Evolutionary conservation across 2,113 vertebrate genomes (phyloP).

Genomic region (Limanda limanda): DNA sequence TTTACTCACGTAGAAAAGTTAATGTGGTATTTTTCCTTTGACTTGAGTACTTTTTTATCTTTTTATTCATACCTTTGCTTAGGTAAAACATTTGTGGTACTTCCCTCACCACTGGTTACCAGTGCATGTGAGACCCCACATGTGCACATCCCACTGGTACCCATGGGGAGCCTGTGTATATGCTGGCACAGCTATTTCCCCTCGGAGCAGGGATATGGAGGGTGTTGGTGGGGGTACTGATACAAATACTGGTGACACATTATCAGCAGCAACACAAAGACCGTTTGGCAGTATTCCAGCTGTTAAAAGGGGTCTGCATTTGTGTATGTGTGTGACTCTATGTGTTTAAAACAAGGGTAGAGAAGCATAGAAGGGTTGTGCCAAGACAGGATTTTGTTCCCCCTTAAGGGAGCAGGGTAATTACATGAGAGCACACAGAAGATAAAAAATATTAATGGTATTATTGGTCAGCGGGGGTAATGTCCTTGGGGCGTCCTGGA

Average conservation of each 20-base stretch:
- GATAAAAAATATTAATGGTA: constrained; percentile 69
- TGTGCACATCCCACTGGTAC: not conserved
- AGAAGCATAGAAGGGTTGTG: constrained; percentile 42
- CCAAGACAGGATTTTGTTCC: constrained; percentile 51
- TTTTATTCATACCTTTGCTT: not conserved
- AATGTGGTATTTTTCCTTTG: too few relatives aligned
- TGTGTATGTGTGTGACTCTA: constrained; percentile 42
- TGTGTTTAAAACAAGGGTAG: constrained; percentile 52
- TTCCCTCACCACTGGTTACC: not conserved
- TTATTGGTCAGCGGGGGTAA: constrained; percentile 61
- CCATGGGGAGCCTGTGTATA: constrained; percentile 19
- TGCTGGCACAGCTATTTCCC: constrained; percentile 54
- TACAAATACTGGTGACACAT: constrained; percentile 59
- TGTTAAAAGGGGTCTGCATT: constrained; percentile 63
- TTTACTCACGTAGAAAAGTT: not conserved
- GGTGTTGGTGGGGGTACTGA: constrained; percentile 16
- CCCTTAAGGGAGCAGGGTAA: constrained; percentile 63
- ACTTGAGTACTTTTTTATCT: too few relatives aligned
- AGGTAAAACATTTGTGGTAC: not conserved
- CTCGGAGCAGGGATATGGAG: constrained; percentile 20
- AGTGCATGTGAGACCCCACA: not conserved
- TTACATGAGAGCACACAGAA: constrained; percentile 57
- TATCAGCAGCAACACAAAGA: constrained; percentile 74
- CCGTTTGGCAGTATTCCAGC: constrained; percentile 65
- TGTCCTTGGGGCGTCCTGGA: constrained; percentile 56